Evolutionary conservation across 2,113 vertebrate species (phyloP).

Genomic region (Pholis gunnellus): DNA sequence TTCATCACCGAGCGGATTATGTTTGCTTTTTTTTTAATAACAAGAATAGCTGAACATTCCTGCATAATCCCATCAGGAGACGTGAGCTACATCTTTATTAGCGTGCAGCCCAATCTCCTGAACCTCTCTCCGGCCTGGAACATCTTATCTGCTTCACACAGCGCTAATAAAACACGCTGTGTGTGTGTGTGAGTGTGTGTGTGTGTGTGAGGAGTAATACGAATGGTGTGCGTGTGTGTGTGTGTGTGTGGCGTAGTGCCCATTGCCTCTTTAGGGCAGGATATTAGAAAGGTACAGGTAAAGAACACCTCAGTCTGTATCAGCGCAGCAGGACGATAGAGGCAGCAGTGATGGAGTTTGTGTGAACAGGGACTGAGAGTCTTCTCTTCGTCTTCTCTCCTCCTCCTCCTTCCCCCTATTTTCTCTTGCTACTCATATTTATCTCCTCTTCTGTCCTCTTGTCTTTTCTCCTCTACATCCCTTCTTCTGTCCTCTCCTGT

Average conservation of each 20-base stretch:
- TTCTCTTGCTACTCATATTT: background rate
- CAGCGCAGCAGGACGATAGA: slow-evolving; percentile 54
- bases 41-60: slow-evolving; percentile 54
- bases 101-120: slow-evolving; percentile 38
- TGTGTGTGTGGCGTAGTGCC: slow-evolving; percentile 57
- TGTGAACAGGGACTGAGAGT: slow-evolving; percentile 38
- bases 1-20: slow-evolving; percentile 7
- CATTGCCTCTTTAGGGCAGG: slow-evolving; percentile 69
- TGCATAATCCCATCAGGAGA: slow-evolving; percentile 49
- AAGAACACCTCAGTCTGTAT: slow-evolving; percentile 77
- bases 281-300: slow-evolving; percentile 74
- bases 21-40: slow-evolving; percentile 28
- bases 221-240: slow-evolving; percentile 32
- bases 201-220: too few relatives aligned
- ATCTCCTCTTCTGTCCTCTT: background rate
- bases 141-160: slow-evolving; percentile 72
- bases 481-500: background rate
- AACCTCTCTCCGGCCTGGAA: slow-evolving; percentile 56
- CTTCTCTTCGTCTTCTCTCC: background rate
- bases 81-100: slow-evolving; percentile 59
- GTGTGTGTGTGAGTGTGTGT: slow-evolving; percentile 25
- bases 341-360: slow-evolving; percentile 45
- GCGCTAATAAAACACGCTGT: slow-evolving; percentile 69
- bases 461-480: background rate
- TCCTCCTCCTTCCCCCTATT: background rate